phyloP scores from a whole-genome alignment of 2,888 invertebrate species.

The Patella caerulea region DNA sequence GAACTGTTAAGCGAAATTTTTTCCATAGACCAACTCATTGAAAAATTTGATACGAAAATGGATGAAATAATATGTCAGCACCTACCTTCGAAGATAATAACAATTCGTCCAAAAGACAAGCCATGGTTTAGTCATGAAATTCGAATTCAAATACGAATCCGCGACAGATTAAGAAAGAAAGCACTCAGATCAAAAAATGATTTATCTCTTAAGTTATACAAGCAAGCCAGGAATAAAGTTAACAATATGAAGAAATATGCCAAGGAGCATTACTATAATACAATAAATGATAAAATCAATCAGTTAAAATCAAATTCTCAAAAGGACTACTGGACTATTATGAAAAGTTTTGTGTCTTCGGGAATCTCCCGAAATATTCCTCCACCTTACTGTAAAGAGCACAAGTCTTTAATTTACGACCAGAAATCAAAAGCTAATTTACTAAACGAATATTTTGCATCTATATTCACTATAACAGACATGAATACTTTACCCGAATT shows the following conservation, averaged over 20 bases:
- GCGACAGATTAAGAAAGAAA: background rate
- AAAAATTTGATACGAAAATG: background rate
- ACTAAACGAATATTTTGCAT: background rate
- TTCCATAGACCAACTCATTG: background rate
- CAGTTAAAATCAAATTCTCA: background rate
- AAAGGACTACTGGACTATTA: background rate
- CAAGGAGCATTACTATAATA: background rate
- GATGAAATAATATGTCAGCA: background rate
- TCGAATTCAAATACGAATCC: background rate
- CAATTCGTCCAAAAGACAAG: background rate
- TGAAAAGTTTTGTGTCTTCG: background rate
- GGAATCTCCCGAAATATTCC: background rate
- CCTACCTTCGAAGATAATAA: background rate
- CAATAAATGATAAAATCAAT: background rate
- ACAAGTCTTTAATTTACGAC: background rate
- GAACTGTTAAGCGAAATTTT: background rate
- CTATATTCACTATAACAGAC: background rate
- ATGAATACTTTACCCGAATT: background rate
- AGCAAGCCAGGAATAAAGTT: background rate
- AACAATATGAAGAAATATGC: slow-evolving; percentile 1
- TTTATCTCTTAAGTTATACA: background rate
- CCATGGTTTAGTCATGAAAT: background rate
- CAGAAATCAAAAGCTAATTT: background rate
- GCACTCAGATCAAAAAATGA: background rate
- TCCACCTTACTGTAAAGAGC: background rate